Evolutionary conservation across 1,140 invertebrate species (phyloP).

Genomic region (Drosophila grimshawi): DNA sequence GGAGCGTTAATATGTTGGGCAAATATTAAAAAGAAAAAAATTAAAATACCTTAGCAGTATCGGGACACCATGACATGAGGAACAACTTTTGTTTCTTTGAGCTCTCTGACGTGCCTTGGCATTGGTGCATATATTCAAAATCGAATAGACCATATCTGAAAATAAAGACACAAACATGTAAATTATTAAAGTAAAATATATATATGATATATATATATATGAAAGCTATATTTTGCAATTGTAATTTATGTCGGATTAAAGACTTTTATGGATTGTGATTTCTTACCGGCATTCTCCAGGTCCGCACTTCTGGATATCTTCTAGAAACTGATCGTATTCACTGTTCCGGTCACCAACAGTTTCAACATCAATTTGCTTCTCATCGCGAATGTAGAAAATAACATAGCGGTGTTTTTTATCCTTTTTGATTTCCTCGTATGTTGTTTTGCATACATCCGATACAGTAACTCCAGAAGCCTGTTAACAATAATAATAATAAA

Average conservation of each 20-base stretch:
- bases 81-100: conserved; percentile 98
- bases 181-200: not conserved
- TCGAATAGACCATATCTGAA: conserved; percentile 95
- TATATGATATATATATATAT: not conserved
- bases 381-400: conserved; percentile 97
- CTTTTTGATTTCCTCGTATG: conserved; percentile 98
- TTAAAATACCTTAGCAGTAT: conserved; percentile 91
- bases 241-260: not conserved
- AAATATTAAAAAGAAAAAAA: not conserved
- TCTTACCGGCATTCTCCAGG: conserved; percentile 92
- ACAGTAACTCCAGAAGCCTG: conserved; percentile 98
- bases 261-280: not conserved
- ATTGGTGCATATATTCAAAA: conserved; percentile 97
- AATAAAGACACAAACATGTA: not conserved
- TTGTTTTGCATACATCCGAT: conserved; percentile 96
- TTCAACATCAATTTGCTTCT: conserved; percentile 97
- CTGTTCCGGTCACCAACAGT: conserved; percentile 93
- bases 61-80: conserved; percentile 98
- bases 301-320: conserved; percentile 95
- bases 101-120: conserved; percentile 96
- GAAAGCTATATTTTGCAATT: not conserved
- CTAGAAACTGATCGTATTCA: conserved; percentile 95
- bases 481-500: conserved; percentile 61
- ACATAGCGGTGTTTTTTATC: conserved; percentile 98
- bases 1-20: not conserved